Evolutionary conservation across 2,797 vertebrate genomes (phyloP).

Genomic region (Pseudomugil gertrudae): DNA sequence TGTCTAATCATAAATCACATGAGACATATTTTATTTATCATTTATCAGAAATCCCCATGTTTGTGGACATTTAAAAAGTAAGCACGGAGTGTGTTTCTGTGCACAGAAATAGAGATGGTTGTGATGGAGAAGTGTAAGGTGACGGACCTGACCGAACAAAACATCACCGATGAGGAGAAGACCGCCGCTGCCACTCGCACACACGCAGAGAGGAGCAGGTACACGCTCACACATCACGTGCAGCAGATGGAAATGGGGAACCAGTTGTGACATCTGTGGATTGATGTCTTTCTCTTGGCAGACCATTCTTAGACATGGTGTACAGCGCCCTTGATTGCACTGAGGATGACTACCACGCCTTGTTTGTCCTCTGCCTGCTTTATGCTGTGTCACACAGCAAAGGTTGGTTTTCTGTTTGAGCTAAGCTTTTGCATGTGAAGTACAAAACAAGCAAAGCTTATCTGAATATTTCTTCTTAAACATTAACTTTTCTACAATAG

Average conservation of each 20-base stretch:
- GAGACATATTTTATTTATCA: not conserved
- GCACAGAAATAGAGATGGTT: constrained; percentile 97
- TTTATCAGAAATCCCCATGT: not conserved
- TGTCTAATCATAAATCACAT: constrained; percentile 18
- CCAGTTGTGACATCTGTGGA: accelerated
- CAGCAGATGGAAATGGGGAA: not conserved
- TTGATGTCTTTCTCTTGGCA: constrained; percentile 55
- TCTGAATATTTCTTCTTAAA: not conserved
- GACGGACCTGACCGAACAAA: constrained; percentile 89
- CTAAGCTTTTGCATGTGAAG: not conserved
- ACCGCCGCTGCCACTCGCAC: constrained; percentile 86
- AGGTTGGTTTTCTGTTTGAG: constrained; percentile 69
- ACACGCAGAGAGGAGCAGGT: constrained; percentile 73
- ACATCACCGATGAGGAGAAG: constrained; percentile 97
- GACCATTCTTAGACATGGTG: constrained; percentile 97
- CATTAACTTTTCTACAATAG: not conserved
- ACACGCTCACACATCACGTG: not conserved
- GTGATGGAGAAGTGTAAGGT: constrained; percentile 95
- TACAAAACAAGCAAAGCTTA: not conserved
- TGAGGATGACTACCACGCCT: constrained; percentile 91
- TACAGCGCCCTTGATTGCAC: constrained; percentile 92
- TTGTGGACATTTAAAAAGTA: not conserved
- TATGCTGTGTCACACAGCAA: constrained; percentile 96
- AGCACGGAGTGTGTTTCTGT: constrained; percentile 26
- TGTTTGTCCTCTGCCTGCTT: constrained; percentile 96